These are phyloP conservation scores for Drosophila paramelanica DNA, from an alignment of 2,888 invertebrate species.

Conservation along the genomic window DNA sequence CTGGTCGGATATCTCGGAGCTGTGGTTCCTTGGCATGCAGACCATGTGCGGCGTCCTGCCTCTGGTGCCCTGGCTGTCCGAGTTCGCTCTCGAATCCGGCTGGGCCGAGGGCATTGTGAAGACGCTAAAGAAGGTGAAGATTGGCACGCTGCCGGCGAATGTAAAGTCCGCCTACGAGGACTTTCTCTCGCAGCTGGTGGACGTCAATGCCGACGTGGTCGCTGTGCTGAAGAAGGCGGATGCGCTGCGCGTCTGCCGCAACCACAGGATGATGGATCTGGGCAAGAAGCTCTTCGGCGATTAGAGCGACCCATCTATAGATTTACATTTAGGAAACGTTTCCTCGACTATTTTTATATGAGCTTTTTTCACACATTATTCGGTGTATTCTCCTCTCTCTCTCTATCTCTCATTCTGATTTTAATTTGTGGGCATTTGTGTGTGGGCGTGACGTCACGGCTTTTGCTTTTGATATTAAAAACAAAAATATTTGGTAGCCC, in stretches of 20 bases:
- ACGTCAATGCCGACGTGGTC: conserved; percentile 91
- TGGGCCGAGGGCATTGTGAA: conserved; percentile 95
- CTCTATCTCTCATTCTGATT: conserved; percentile 2
- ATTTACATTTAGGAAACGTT: conserved; percentile 29
- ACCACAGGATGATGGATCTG: conserved; percentile 94
- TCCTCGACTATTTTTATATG: conserved; percentile 54
- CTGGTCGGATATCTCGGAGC: conserved; percentile 95
- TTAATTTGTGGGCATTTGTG: conserved; percentile 50
- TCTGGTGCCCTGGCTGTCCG: conserved; percentile 94
- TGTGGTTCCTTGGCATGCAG: conserved; percentile 98
- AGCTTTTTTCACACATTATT: conserved; percentile 30
- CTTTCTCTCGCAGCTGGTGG: conserved; percentile 93
- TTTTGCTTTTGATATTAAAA: conserved; percentile 36
- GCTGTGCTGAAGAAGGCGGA: conserved; percentile 92
- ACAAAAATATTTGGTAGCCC: conserved; percentile 28
- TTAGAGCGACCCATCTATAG: conserved; percentile 84
- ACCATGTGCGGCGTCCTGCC: conserved; percentile 93
- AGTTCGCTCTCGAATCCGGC: conserved; percentile 96
- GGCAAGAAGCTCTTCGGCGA: conserved; percentile 95
- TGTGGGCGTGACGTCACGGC: conserved; percentile 47
- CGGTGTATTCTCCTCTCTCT: conserved; percentile 24
- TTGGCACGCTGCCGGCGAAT: conserved; percentile 92
- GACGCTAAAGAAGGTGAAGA: conserved; percentile 92
- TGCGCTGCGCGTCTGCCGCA: conserved; percentile 92
- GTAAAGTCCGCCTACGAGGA: conserved; percentile 96